Conservation (phyloP, 2,888 invertebrate genomes). For the Rapana venosa region DNA sequence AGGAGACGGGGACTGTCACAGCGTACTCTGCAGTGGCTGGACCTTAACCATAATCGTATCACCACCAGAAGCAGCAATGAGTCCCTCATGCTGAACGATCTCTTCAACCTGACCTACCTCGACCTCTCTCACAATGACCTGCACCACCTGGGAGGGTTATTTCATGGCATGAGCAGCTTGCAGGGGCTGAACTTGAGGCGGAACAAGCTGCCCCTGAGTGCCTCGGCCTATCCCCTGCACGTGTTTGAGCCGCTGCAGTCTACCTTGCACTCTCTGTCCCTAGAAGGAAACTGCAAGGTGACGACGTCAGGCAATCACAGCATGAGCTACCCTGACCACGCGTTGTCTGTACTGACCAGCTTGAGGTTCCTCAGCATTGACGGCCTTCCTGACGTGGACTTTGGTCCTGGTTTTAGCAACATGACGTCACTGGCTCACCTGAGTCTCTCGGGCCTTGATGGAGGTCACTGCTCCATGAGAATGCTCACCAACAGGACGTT, state of each 20-base stretch:
- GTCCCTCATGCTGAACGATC: background rate
- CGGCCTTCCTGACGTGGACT: constrained; percentile 30
- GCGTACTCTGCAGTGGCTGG: background rate
- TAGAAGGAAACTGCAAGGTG: constrained; percentile 32
- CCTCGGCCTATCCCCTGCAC: background rate
- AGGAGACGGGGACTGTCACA: background rate
- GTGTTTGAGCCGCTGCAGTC: background rate
- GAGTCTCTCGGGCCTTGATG: background rate
- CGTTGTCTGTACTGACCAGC: constrained; percentile 29
- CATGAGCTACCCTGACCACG: constrained; percentile 44
- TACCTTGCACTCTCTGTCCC: background rate
- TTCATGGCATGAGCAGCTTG: constrained; percentile 32
- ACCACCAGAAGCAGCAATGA: background rate
- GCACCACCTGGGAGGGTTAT: background rate
- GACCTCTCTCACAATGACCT: constrained; percentile 41
- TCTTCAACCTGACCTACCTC: constrained; percentile 28
- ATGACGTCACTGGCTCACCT: constrained; percentile 32
- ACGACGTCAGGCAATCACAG: background rate
- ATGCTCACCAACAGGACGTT: constrained; percentile 36
- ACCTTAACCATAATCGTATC: background rate
- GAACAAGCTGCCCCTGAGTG: constrained; percentile 29
- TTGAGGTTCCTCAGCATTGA: constrained; percentile 39
- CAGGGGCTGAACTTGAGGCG: constrained; percentile 11
- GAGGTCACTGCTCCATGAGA: constrained; percentile 36
- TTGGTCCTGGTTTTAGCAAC: constrained; percentile 41